Evolutionary conservation across 2,113 vertebrate species (phyloP), one percentile per base, ranked within the genome.

Genomic region (Benthochromis sp.): DNA sequence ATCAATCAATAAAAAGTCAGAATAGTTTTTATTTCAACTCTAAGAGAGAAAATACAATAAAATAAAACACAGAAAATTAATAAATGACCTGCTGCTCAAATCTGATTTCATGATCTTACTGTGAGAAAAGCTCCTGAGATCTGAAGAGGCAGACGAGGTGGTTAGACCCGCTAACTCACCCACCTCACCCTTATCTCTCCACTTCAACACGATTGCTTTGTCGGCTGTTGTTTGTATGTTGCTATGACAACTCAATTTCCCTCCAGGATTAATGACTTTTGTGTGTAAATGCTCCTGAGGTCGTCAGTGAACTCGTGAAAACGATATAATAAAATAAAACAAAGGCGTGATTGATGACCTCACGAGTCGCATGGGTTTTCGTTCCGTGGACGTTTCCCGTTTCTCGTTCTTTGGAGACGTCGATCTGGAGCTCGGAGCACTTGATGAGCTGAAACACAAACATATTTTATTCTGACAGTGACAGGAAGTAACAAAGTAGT

Each of bases 271-370:
- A 66, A 66, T 36, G 31, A 66, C 9, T n/a, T 61, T 3, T 38
- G 11, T 43, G 36, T 71, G 38, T 43, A 71, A 71, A 71, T 43
- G 66, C n/a, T 43, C n/a, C 36, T 24, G 57, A 57, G 24, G 12
- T 14, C 7, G 10, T 54, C 53, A n/a, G n/a, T 7, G 53, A 2
- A 24, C 53, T 55, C 4, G 11, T 55, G 21, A 55, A 55, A 27
- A 14, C 54, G 14, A 52, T 1, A 9, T 3, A 17, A 61, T 61
- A 17, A 61, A 17, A 27, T 71, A 0, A 1, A 73, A 43, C 21
- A 73, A 27, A 45, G 66, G 2, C 2, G n/a, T 6, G 13, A 29
- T n/a, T 36, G 5, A 47, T 7, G n/a, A 96, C 96, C 96, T 95
- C 91, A 94, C 94, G 6, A 94, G 91, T 6, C 96, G 71, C 1